Percentiles rank a stretch among this genome's conserved stretches.
Evolutionary conservation across 2,888 invertebrate genomes (phyloP).

Genomic region (Zootermopsis nevadensis): DNA sequence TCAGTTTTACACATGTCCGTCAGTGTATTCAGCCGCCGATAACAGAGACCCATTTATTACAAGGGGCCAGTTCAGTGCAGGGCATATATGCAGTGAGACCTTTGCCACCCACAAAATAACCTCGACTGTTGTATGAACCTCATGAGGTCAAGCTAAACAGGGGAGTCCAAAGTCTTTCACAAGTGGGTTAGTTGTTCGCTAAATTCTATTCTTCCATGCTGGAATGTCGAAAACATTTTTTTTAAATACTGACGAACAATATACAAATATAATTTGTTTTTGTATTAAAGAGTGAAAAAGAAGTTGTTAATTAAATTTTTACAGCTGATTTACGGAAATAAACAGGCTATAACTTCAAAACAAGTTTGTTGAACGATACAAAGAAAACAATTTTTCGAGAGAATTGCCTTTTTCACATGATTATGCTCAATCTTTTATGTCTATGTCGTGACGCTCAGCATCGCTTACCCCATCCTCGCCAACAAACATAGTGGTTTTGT

Average conservation of each 20-base stretch:
- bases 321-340: too few species aligned
- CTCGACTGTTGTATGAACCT: too few species aligned
- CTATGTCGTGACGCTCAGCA: not conserved
- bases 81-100: not conserved
- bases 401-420: not conserved
- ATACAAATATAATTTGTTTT: too few species aligned
- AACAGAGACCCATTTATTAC: not conserved
- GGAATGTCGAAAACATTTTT: too few species aligned
- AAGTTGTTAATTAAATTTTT: too few species aligned
- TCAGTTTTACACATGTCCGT: constrained; percentile 21
- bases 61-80: not conserved
- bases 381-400: not conserved
- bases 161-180: too few species aligned
- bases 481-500: not conserved
- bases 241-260: too few species aligned
- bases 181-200: too few species aligned
- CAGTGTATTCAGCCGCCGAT: constrained; percentile 13
- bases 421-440: not conserved
- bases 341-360: too few species aligned
- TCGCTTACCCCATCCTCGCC: not conserved
- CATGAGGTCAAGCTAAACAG: too few species aligned
- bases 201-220: too few species aligned
- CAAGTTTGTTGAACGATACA: not conserved
- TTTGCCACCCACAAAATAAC: not conserved
- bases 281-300: too few species aligned